These are phyloP conservation scores for Argopecten irradians DNA, from an alignment of 1,140 invertebrate species.

Conservation along the genomic window DNA sequence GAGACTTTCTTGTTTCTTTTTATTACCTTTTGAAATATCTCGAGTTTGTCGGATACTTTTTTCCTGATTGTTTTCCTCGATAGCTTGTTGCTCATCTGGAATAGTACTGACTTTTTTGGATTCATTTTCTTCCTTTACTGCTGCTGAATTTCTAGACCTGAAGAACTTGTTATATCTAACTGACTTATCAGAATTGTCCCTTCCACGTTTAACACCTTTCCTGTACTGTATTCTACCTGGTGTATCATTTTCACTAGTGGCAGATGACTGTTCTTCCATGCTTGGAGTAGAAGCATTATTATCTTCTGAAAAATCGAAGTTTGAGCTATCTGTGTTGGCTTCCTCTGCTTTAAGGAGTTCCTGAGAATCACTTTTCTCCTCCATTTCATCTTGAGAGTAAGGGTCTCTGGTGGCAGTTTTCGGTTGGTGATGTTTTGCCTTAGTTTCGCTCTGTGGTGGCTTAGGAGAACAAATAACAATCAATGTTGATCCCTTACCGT, in stretches of 20 bases:
- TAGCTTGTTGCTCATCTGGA: background rate
- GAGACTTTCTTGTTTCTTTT: background rate
- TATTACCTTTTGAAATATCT: background rate
- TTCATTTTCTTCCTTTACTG: background rate
- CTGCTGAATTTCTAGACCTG: constrained; percentile 8
- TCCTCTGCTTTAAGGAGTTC: background rate
- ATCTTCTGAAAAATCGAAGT: background rate
- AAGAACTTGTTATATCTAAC: constrained; percentile 18
- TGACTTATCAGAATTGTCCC: background rate
- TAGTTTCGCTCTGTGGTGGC: constrained; percentile 30
- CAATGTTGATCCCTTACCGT: constrained; percentile 62
- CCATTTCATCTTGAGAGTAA: constrained; percentile 22
- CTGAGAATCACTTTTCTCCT: background rate
- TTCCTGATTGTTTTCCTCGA: background rate
- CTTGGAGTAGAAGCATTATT: constrained; percentile 16
- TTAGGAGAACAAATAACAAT: constrained; percentile 63
- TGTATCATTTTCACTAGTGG: background rate
- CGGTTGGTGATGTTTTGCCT: constrained; percentile 30
- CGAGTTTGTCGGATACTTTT: background rate
- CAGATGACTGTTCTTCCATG: background rate
- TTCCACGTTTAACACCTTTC: background rate
- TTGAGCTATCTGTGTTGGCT: background rate
- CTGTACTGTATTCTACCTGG: background rate
- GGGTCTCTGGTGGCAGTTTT: constrained; percentile 19
- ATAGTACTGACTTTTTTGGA: background rate